Percentiles rank a stretch among this genome's conserved stretches.
Evolutionary conservation across 2,797 vertebrate species (phyloP).

Genomic region (Thalassophryne amazonica): DNA sequence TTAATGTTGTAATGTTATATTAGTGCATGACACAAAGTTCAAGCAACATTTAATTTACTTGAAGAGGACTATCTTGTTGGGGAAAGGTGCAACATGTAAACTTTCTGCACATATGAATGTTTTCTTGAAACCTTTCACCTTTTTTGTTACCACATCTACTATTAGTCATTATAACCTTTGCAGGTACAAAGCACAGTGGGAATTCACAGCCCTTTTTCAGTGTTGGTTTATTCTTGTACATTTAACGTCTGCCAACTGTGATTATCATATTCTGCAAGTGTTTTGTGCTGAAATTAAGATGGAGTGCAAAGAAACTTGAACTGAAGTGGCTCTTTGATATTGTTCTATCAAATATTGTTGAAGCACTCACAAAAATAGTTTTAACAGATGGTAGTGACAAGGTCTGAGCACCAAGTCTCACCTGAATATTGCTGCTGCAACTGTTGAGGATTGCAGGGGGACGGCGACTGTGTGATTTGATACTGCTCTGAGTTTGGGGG

Average conservation of each 20-base stretch:
- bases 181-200: not conserved
- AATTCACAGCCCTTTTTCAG: not conserved
- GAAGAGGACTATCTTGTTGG: constrained; percentile 18
- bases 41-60: too few species aligned
- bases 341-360: too few species aligned
- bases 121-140: constrained; percentile 41
- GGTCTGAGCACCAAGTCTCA: constrained; percentile 48
- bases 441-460: constrained; percentile 93
- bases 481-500: constrained; percentile 94
- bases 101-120: constrained; percentile 4
- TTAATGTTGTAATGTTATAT: too few species aligned
- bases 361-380: too few species aligned
- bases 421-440: constrained; percentile 99
- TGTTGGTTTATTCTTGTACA: not conserved
- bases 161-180: not conserved
- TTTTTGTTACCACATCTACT: not conserved
- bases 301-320: too few species aligned
- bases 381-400: too few species aligned
- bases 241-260: not conserved
- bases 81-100: constrained; percentile 7
- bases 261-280: not conserved
- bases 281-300: too few species aligned
- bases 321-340: too few species aligned
- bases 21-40: too few species aligned
- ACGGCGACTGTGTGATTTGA: constrained; percentile 92